phyloP scores from a whole-genome alignment of 2,113 vertebrate species.

The Numenius arquata region DNA sequence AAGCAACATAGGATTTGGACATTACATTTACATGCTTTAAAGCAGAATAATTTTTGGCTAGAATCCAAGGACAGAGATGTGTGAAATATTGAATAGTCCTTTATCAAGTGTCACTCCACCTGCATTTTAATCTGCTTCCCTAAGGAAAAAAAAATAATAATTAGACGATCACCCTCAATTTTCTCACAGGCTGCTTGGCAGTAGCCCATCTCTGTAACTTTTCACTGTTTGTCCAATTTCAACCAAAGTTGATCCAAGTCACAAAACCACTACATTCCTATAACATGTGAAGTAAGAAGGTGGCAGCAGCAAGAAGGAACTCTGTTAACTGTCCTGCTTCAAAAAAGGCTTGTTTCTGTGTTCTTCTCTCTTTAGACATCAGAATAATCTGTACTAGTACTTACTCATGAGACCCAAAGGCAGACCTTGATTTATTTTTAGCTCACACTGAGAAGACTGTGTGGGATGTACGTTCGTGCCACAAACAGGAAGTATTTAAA shows the following conservation, averaged over 20 bases:
- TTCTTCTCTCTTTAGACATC: neutral
- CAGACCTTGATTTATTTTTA: neutral
- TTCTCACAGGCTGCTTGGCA: neutral
- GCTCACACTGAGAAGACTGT: neutral
- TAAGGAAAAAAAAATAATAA: neutral
- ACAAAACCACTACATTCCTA: accelerated
- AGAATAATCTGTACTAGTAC: neutral
- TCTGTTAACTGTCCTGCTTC: neutral
- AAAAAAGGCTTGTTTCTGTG: neutral
- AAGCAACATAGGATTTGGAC: neutral
- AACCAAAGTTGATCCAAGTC: neutral
- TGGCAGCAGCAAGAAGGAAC: neutral
- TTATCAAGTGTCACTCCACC: neutral
- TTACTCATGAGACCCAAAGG: neutral
- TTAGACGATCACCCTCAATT: neutral
- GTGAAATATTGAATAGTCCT: neutral
- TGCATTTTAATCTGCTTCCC: neutral
- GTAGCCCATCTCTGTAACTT: neutral
- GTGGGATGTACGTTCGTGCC: neutral
- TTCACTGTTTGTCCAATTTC: neutral
- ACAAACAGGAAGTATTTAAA: neutral
- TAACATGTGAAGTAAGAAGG: neutral
- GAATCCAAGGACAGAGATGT: neutral
- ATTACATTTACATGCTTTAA: neutral
- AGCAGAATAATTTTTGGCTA: neutral